These are phyloP conservation scores for Rallus limicola DNA, from an alignment of 2,113 vertebrate species.

Conservation along the genomic window DNA sequence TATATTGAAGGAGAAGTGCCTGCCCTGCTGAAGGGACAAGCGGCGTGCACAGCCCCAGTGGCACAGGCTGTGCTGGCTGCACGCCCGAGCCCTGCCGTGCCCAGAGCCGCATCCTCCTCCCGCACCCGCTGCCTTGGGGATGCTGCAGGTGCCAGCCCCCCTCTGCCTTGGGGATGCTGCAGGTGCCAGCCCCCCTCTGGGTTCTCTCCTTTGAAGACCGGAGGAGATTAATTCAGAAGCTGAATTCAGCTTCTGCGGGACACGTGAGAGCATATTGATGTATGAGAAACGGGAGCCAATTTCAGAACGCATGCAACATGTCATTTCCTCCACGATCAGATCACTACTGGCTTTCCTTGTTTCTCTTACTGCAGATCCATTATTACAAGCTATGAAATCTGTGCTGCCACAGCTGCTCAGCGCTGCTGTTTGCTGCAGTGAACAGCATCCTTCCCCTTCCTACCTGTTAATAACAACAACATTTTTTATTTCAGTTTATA, in stretches of 20 bases:
- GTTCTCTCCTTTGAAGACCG: neutral
- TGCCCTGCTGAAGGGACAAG: neutral
- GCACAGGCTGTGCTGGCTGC: neutral
- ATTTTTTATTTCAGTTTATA: neutral
- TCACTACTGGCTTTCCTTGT: neutral
- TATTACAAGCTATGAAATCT: neutral
- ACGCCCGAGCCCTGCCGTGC: rapidly evolving
- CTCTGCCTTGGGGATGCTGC: no score
- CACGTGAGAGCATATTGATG: neutral
- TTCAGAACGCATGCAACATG: neutral
- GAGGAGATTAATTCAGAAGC: neutral
- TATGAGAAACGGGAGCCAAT: neutral
- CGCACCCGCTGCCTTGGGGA: neutral
- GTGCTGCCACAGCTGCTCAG: neutral
- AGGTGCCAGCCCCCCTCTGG: rapidly evolving
- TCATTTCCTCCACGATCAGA: neutral
- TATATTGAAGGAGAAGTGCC: no score
- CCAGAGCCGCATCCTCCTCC: neutral
- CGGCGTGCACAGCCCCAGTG: rapidly evolving
- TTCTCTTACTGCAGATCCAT: neutral
- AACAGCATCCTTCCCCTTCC: neutral
- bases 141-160: neutral
- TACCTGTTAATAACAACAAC: neutral
- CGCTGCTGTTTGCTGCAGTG: neutral
- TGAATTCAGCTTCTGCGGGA: neutral